Conservation (phyloP, 2,797 vertebrate species). For the Sebastes cheni region DNA sequence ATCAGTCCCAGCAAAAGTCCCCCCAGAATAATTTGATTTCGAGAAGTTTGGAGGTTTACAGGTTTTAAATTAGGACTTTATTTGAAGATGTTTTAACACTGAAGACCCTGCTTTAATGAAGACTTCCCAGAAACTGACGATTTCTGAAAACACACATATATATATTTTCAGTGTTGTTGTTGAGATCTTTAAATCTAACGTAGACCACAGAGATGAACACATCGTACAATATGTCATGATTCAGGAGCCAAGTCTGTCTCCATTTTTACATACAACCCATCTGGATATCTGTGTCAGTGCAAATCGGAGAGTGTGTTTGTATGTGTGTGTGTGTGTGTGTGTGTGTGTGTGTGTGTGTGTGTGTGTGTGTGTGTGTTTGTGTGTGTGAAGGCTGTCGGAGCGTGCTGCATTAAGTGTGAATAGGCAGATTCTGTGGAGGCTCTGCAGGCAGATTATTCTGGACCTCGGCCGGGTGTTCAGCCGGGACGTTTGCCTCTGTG, state of each 20-base stretch:
- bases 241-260: constrained; percentile 5
- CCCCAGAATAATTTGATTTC: background rate
- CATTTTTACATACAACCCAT: constrained; percentile 38
- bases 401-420: constrained; percentile 60
- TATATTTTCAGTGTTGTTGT: constrained; percentile 7
- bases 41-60: background rate
- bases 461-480: constrained; percentile 55
- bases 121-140: constrained; percentile 46
- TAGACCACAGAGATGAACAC: constrained; percentile 63
- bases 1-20: background rate
- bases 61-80: constrained; percentile 61
- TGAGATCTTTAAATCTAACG: constrained; percentile 54
- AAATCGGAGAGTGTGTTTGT: constrained; percentile 3
- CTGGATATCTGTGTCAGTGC: constrained; percentile 58
- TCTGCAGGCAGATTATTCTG: constrained; percentile 76
- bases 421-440: constrained; percentile 82
- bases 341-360: constrained; percentile 14
- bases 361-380: constrained; percentile 13
- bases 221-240: constrained; percentile 31
- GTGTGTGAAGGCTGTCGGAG: background rate
- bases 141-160: background rate
- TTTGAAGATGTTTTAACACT: constrained; percentile 32
- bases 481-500: constrained; percentile 71
- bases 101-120: constrained; percentile 4
- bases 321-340: constrained; percentile 12